phyloP scores from a whole-genome alignment of 1,140 invertebrate genomes.

The Drosophila santomea region DNA sequence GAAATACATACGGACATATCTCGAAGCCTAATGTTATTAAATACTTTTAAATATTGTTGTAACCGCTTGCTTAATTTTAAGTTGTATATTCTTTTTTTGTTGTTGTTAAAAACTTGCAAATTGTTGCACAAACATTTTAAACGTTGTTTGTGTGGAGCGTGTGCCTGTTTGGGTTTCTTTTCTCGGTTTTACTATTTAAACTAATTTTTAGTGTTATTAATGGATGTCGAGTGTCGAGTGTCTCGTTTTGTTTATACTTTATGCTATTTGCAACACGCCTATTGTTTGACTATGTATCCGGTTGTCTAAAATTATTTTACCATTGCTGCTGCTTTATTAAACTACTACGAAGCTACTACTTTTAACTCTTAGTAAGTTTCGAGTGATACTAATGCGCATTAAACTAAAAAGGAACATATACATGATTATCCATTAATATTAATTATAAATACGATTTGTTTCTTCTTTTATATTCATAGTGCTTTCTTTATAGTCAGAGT shows the following conservation, averaged over 20 bases:
- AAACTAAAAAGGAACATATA: conserved; percentile 84
- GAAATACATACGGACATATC: conserved; percentile 41
- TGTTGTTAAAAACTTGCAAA: conserved; percentile 45
- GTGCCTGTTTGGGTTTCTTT: conserved; percentile 23
- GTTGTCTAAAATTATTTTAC: conserved; percentile 61
- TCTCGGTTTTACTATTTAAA: conserved; percentile 54
- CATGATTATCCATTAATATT: conserved; percentile 76
- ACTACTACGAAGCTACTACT: conserved; percentile 76
- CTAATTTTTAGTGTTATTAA: conserved; percentile 51
- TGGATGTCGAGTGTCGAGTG: conserved; percentile 21
- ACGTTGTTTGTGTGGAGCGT: conserved; percentile 39
- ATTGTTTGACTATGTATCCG: conserved; percentile 45
- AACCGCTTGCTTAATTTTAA: conserved; percentile 64
- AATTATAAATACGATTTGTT: conserved; percentile 64
- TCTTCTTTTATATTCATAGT: conserved; percentile 70
- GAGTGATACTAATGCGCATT: conserved; percentile 73
- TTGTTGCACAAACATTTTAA: conserved; percentile 77
- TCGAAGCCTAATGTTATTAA: conserved; percentile 56
- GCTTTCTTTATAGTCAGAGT: conserved; percentile 77
- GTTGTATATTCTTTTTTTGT: conserved; percentile 15
- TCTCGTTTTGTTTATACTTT: conserved; percentile 19
- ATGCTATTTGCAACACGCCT: conserved; percentile 59
- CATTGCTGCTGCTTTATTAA: conserved; percentile 45
- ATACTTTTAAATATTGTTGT: conserved; percentile 50
- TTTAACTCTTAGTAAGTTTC: conserved; percentile 66